Conservation (phyloP, 2,888 invertebrate species). For the Furcula furcula region DNA sequence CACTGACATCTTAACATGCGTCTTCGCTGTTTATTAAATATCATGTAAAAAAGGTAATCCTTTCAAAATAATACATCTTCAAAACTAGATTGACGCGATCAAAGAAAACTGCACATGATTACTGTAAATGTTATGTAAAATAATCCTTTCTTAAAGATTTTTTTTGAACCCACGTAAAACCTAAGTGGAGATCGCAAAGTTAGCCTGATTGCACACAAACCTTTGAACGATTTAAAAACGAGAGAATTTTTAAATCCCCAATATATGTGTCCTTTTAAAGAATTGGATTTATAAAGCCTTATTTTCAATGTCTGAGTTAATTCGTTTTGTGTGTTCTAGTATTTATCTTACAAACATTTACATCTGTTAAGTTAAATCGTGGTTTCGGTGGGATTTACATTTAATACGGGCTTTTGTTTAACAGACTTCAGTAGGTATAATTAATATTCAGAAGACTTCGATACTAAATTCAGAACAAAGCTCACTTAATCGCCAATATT, state of each 20-base stretch:
- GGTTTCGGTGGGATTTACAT: neutral
- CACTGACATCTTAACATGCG: too few species aligned
- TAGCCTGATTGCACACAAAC: neutral
- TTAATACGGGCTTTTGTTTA: neutral
- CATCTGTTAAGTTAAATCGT: neutral
- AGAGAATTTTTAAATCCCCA: neutral
- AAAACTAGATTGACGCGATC: neutral
- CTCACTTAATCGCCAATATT: too few species aligned
- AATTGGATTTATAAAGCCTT: neutral
- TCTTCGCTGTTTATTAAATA: too few species aligned
- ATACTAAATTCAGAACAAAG: too few species aligned
- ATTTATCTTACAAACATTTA: neutral
- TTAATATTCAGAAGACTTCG: neutral
- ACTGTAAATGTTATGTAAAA: neutral
- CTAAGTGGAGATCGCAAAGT: neutral
- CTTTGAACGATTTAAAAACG: conserved; percentile 1
- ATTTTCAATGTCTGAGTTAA: neutral
- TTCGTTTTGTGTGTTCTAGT: neutral
- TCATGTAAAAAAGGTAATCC: too few species aligned
- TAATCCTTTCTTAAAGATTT: neutral
- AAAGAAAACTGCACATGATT: neutral
- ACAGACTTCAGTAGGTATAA: neutral
- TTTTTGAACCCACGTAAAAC: conserved; percentile 1
- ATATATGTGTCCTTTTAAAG: neutral
- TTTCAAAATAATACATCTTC: neutral